phyloP scores from a whole-genome alignment of 2,113 vertebrate genomes.

The Neotoma lepida region DNA sequence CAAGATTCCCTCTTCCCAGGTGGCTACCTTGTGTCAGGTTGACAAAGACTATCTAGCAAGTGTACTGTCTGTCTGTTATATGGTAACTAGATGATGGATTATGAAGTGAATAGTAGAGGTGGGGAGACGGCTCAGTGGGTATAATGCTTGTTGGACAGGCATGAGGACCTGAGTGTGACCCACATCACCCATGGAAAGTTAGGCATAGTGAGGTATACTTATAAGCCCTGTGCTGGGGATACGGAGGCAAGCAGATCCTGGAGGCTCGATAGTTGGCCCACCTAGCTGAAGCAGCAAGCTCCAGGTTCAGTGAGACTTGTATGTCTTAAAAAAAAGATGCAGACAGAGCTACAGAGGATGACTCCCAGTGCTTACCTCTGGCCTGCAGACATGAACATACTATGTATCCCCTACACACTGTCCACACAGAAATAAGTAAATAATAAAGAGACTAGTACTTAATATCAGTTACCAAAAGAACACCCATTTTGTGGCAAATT shows the following conservation, averaged over 20 bases:
- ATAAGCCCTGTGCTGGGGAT: neutral
- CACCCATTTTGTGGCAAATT: neutral
- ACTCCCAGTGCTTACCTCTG: neutral
- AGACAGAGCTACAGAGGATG: neutral
- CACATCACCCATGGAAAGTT: neutral
- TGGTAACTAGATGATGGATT: neutral
- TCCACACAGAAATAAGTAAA: neutral
- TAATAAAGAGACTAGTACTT: neutral
- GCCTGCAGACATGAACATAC: too few relatives aligned
- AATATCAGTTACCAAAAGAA: neutral
- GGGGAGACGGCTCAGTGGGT: neutral
- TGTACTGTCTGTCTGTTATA: neutral
- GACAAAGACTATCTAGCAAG: neutral
- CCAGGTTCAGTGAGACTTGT: neutral
- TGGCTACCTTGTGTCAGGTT: neutral
- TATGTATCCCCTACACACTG: neutral
- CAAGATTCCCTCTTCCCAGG: neutral
- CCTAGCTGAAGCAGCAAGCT: neutral
- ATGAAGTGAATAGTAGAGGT: neutral
- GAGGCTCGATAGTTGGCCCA: neutral
- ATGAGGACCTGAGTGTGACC: neutral
- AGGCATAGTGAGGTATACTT: too few relatives aligned
- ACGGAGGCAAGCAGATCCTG: neutral
- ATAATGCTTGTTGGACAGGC: neutral
- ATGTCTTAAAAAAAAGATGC: neutral